A percentile compares a stretch with the other conserved stretches of the same genome.
Conservation (phyloP, 2,888 invertebrate species). For the Ashinkailepas kermadecensis region DNA sequence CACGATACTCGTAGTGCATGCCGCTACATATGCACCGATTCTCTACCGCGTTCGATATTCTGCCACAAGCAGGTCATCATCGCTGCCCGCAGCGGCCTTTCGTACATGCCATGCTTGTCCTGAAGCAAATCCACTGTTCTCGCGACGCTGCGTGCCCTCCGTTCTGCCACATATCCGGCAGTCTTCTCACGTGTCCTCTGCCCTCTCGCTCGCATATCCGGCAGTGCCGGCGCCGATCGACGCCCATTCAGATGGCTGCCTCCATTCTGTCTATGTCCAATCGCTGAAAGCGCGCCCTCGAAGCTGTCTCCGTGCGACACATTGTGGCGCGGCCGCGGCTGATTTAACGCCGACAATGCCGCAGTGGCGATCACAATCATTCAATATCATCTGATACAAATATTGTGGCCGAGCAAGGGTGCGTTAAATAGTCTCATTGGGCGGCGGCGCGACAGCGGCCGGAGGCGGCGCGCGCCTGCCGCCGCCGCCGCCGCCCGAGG, state of each 20-base stretch:
- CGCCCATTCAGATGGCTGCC: neutral
- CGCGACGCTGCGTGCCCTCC: neutral
- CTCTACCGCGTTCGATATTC: no score
- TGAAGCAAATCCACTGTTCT: neutral
- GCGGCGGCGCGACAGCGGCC: neutral
- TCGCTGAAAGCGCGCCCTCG: neutral
- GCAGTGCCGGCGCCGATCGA: neutral
- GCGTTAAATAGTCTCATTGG: neutral
- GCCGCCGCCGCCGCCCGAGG: neutral
- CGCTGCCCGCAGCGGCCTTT: no score
- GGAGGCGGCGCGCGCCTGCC: neutral
- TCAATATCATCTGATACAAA: conserved; percentile 10
- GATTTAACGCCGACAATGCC: neutral
- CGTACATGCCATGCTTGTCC: neutral
- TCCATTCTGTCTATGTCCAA: neutral
- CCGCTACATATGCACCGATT: no score
- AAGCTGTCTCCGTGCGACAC: neutral
- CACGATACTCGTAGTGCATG: no score
- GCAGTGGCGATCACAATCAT: neutral
- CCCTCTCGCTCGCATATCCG: neutral
- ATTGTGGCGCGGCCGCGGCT: neutral
- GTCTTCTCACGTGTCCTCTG: neutral
- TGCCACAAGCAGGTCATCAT: no score
- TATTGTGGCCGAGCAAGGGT: neutral
- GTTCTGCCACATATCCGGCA: neutral